Percentiles rank a stretch among this genome's conserved stretches.
Conservation (phyloP, 1,140 invertebrate species). For the Trichonephila clavipes region DNA sequence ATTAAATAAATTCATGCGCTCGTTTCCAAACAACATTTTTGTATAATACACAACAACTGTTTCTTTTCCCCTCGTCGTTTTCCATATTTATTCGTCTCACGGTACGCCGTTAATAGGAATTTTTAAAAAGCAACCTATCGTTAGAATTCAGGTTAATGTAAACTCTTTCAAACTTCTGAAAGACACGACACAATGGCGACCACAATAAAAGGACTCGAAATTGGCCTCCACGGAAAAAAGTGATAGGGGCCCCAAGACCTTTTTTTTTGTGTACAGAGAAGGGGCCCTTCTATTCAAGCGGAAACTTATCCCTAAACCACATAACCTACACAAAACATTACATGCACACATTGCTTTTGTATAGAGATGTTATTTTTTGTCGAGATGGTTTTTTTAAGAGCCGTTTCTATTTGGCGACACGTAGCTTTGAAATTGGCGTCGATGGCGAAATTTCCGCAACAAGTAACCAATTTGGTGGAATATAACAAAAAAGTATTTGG, state of each 20-base stretch:
- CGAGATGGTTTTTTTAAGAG: not conserved
- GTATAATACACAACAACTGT: no score
- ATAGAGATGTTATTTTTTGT: constrained; percentile 74
- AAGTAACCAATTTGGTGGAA: not conserved
- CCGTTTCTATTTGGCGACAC: not conserved
- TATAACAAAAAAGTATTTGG: no score
- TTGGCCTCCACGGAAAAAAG: constrained; percentile 8
- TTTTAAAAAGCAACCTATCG: constrained; percentile 22
- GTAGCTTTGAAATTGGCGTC: not conserved
- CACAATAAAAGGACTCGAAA: constrained; percentile 60
- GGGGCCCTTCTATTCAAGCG: constrained; percentile 7
- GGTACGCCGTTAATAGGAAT: constrained; percentile 5
- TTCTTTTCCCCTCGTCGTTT: no score
- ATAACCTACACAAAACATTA: constrained; percentile 74
- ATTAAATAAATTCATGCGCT: no score
- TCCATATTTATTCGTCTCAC: not conserved
- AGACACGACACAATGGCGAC: constrained; percentile 33
- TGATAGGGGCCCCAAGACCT: constrained; percentile 40
- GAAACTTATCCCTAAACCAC: constrained; percentile 75
- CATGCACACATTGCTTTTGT: constrained; percentile 69
- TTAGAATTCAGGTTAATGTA: constrained; percentile 48
- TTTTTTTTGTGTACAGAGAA: constrained; percentile 10
- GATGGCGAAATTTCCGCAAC: not conserved
- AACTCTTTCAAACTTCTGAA: constrained; percentile 39
- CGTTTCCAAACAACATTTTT: no score